Base-by-base conservation (phyloP, 2,113 vertebrate species). In the Barbus barbus region DNA sequence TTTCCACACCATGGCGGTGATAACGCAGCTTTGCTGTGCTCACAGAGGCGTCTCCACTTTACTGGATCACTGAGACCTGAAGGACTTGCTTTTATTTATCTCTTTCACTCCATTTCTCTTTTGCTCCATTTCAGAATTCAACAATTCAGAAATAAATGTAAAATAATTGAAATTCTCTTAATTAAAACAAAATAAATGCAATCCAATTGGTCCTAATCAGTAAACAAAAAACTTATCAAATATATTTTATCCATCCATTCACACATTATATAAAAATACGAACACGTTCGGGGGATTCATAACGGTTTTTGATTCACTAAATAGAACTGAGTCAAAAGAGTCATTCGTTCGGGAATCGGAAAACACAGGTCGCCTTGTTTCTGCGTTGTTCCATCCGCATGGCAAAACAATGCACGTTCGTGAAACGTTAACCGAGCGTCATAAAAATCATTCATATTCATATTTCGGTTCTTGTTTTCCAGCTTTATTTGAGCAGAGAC, bases 1-100 rank as follows among this genome's bases (percentile, higher is more conserved):
- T 78, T 82, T n/a, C 78, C 80, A 87, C 36, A 53, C 63, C 13
- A 26, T 9, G 16, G 16, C 9, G 71, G 67, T 67, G 61, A 84
- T 73, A 77, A 79, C 1, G 46, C 71, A 80, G 63, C 53, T 31
- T 74, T 0, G 36, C 80, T n/a, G 56, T 56, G 75, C 58, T 46
- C 20, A 61, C 31, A 81, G 28, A 86, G 28, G 12, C 67, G 46
- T 53, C 56, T 61, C 48, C 83, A 44, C 78, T 5, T 12, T 72
- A 31, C 58, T 76, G 67, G 61, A 38, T 48, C 60, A 36, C 22
- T 84, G 11, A 78, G 63, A 82, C 48, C 77, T 26, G n/a, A 83
- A 51, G 51, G 22, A 46, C 11, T 28, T 2, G 20, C 78, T 20
- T 81, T 65, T 28, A 46, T 48, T 51, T n/a, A 48, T 33, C 20